Base-by-base conservation (phyloP, 2,888 invertebrate genomes). In the Chalcosyrphus nemorum region DNA sequence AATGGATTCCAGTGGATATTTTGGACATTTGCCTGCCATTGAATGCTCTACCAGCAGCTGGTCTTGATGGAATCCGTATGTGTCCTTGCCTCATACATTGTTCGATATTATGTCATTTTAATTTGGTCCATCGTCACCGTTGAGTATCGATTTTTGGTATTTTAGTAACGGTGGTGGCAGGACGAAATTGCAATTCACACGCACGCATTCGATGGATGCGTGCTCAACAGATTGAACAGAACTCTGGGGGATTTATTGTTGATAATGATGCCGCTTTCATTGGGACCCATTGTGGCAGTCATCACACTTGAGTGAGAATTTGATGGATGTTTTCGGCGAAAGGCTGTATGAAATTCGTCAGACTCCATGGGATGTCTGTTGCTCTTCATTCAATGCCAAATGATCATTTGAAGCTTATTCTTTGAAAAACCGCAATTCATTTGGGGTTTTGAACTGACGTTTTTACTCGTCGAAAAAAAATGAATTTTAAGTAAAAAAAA, bases 1-100 rank as follows among this genome's bases (percentile, higher is more conserved):
- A 77, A 77, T 77, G 77, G 61, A 70, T 70, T 77, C 61, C 61
- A 63, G 70, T 70, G 77, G 70, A 77, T 63, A 70, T 77, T 61
- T 61, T 47, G 45, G 54, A 61, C 61, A 59, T 61, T 72, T 54
- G 57, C 57, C 71, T 57, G 56, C 75, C 47, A 65, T 56, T 56
- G 68, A 19, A 38, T 38, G 43, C 7, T 7, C 41, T 32, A 17
- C 13, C 38, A 24, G 2, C 74, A 56, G 74, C 19, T 71, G 72
- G 21, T 17, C n/a, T n/a, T n/a, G 5, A 35, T 63, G 24, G 5
- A 0, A 4, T 21, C 9, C 13, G 9, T 17, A 15, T 21, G 9
- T 24, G 9, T 24, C 38, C 24, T 19, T 3, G 29, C 4, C 17
- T 4, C 4, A 7, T 59, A 21, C 29, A 19, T 24, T 45, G 56